Conservation (phyloP, 2,797 vertebrate genomes). For the Phataginus tricuspis region DNA sequence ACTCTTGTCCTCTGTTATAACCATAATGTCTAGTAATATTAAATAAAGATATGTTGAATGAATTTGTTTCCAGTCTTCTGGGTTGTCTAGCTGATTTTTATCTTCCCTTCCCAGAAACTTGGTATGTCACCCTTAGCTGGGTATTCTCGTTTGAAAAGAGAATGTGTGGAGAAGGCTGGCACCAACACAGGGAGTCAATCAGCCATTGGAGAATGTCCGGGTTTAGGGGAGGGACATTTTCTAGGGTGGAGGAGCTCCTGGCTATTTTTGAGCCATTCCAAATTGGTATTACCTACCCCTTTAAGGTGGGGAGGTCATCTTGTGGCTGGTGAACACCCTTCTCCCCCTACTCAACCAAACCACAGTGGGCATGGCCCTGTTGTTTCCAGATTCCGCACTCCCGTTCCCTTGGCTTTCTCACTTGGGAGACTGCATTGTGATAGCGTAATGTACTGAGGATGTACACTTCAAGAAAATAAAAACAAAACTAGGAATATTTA, state of each 20-base stretch:
- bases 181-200: neutral
- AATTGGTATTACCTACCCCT: neutral
- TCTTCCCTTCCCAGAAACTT: neutral
- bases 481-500: neutral
- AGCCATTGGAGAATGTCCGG: neutral
- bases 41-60: neutral
- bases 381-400: neutral
- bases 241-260: neutral
- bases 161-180: neutral
- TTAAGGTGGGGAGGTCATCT: neutral
- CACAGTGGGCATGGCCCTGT: rapidly evolving
- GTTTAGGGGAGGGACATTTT: neutral
- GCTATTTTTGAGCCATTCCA: neutral
- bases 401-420: neutral
- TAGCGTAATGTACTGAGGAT: neutral
- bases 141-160: neutral
- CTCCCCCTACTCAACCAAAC: neutral
- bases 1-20: neutral
- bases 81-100: neutral
- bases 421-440: neutral
- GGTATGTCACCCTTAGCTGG: neutral
- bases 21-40: neutral
- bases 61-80: neutral
- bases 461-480: neutral
- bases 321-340: neutral